Conservation (phyloP, 2,888 invertebrate species). For the Dromius quadrimaculatus region DNA sequence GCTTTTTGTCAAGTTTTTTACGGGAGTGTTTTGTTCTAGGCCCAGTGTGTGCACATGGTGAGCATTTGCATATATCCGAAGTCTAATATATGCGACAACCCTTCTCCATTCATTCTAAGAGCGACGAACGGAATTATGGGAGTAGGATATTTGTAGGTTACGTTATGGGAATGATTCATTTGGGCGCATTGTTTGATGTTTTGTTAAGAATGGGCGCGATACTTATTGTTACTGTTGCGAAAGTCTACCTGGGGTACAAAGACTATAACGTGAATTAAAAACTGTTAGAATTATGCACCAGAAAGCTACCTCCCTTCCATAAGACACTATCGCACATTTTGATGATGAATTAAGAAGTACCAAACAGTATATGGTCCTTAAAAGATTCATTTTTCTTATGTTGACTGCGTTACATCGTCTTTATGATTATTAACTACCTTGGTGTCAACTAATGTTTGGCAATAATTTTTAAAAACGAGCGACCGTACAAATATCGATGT, state of each 20-base stretch:
- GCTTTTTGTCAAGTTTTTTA: conserved; percentile 44
- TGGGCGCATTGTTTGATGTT: neutral
- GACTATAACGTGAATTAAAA: neutral
- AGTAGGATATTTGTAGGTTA: no score
- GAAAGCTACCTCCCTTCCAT: no score
- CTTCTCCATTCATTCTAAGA: neutral
- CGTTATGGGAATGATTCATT: no score
- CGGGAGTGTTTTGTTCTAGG: conserved; percentile 42
- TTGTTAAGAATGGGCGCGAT: conserved; percentile 10
- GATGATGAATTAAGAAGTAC: no score
- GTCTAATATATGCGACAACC: conserved; percentile 44
- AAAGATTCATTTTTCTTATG: no score
- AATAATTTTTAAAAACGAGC: no score
- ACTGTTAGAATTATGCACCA: neutral
- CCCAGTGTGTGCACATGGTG: conserved; percentile 22
- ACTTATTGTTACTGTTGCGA: conserved; percentile 1
- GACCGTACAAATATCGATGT: no score
- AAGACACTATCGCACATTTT: no score
- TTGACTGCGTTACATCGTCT: no score
- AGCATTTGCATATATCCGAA: conserved; percentile 43
- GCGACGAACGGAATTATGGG: neutral
- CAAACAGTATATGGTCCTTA: no score
- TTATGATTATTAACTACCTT: no score
- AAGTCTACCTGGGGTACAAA: neutral
- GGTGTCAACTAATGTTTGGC: no score